Base-by-base conservation (phyloP, 2,797 vertebrate species). In the Sebastes steindachneri region DNA sequence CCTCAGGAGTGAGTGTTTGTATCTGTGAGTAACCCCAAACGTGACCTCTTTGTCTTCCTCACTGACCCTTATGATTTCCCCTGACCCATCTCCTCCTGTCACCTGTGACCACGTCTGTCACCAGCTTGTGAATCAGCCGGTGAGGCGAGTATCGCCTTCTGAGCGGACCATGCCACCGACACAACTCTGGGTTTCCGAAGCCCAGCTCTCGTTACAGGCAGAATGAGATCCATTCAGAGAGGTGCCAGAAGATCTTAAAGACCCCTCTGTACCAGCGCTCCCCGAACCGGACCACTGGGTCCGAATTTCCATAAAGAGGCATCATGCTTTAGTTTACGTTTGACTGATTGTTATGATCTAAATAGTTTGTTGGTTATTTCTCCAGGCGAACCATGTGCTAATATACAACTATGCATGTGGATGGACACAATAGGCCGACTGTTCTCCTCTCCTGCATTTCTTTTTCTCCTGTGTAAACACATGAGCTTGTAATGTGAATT, bases 301-400 rank as follows among this genome's bases (percentile, higher is more conserved):
- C 71, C 69, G 41, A 71, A 77, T 89, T 84, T 87, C 68, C 80
- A 89, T 69, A 25, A 69, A 79, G 72, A 77, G 74, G 64, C 79
- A 73, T 66, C 67, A 4, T 64, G 12, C 53, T 68, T 9, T 41
- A n/a, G 58, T 73, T 79, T 77, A 48, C 71, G 26, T 67, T 29
- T 68, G 51, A 79, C 64, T 80, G 71, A 81, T 83, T 84, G 81
- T 86, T 93, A 41, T 84, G 82, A 76, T 87, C 64, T 69, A 68
- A 87, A 87, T 84, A 74, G 74, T 83, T 91, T 86, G 77, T 87
- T 90, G 87, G 75, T 87, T 81, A 23, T 83, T 92, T 87, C 88
- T 93, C 67, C 55, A 62, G 89, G 83, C 82, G 41, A 90, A 89
- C 66, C 82, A 85, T 90, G 85, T 82, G 82, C 76, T 85, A 66